Conservation (phyloP, 2,113 vertebrate genomes). For the Hiodon tergisus region DNA sequence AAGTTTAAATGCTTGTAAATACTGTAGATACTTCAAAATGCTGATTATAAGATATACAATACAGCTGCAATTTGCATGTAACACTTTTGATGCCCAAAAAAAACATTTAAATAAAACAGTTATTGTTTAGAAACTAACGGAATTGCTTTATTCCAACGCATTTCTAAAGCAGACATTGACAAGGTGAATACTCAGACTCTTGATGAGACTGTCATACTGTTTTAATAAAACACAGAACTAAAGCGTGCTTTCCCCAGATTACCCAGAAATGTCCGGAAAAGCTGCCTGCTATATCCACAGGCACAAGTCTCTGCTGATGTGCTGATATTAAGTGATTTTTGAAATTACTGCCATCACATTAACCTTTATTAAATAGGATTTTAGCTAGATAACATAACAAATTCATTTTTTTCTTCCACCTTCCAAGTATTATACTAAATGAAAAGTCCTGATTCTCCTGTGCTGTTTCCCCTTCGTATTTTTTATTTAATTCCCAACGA, state of each 20-base stretch:
- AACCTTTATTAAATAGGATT: slow-evolving; percentile 71
- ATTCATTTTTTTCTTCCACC: slow-evolving; percentile 62
- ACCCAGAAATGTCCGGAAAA: too few species aligned
- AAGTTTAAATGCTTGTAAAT: slow-evolving; percentile 21
- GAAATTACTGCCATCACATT: slow-evolving; percentile 63
- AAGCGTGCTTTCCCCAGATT: too few species aligned
- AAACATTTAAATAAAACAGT: slow-evolving; percentile 27
- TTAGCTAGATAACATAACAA: slow-evolving; percentile 63
- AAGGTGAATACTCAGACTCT: too few species aligned
- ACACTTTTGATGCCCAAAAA: slow-evolving; percentile 53
- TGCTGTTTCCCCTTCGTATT: slow-evolving; percentile 55
- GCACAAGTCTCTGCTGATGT: slow-evolving; percentile 56
- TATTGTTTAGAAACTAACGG: not conserved
- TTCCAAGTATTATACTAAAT: slow-evolving; percentile 65
- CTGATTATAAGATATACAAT: slow-evolving; percentile 54
- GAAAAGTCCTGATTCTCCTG: slow-evolving; percentile 55
- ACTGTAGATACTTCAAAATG: slow-evolving; percentile 48
- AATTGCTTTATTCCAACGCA: too few species aligned
- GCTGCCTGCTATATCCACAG: slow-evolving; percentile 22
- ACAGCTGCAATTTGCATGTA: slow-evolving; percentile 54
- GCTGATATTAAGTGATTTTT: slow-evolving; percentile 51
- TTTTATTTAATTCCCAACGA: slow-evolving; percentile 56
- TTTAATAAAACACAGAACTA: too few species aligned
- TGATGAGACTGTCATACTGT: too few species aligned
- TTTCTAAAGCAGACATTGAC: too few species aligned